Base-by-base conservation (phyloP, 2,888 invertebrate species). In the Agrotis puta region DNA sequence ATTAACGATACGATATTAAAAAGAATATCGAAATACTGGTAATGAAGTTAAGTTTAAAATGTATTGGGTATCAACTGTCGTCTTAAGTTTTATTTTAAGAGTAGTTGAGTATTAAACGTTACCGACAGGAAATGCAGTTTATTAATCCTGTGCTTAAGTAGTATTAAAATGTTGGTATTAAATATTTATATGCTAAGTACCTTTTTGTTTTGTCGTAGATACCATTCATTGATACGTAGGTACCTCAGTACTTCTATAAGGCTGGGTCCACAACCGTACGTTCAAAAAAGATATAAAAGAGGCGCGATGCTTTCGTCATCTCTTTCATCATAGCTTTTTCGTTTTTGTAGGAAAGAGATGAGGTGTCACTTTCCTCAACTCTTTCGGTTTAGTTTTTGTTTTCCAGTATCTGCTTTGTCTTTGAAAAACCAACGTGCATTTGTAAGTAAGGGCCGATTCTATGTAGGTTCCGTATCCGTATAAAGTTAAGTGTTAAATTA, bases 21-120 rank as follows among this genome's bases (percentile, higher is more conserved):
- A 77, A 65, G 33, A 58, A 64, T 70, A 68, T 66, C 27, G 45
- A 69, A 72, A 70, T 45, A 59, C 54, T 62, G 57, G 51, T 72
- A 81, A 83, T 75, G 68, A 83, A 80, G 85, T 66, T 85, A 64
- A 71, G 72, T 70, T 83, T 66, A 77, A 82, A 71, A 51, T 64
- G 48, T 83, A 79, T 81, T 50, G 62, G 53, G 48, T 82, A 48
- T 76, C 61, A 24, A 48, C 18, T 62, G 64, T 77, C 64, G 57
- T 54, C 14, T 82, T 51, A 58, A 3, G 53, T 78, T 71, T 65
- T 78, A 65, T 73, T 67, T 65, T 65, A 63, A 45, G 27, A 18
- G 67, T 27, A 50, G 18, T 33, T 22, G 53, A 45, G 56, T 70
- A 59, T 66, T 68, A 57, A 82, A 68, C 18, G 27, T 27, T 58